Percentiles rank a stretch among this genome's conserved stretches.
These are phyloP conservation scores for Tamandua tetradactyla DNA, from an alignment of 2,797 vertebrate species.

Conservation along the genomic window DNA sequence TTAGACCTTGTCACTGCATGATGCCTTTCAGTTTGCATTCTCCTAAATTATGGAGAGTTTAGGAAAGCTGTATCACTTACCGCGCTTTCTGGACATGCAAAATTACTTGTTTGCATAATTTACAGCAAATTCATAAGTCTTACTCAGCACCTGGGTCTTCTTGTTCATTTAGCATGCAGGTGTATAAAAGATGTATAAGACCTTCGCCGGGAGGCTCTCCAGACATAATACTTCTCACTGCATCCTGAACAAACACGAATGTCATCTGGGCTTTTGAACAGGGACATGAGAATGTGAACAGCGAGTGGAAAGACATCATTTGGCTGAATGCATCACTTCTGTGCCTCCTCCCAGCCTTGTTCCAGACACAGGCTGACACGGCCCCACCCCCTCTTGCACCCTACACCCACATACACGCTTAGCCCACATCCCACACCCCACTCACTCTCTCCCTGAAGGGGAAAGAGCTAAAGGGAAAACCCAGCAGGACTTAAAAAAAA, in stretches of 20 bases:
- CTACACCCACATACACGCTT: background rate
- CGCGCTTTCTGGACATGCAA: constrained; percentile 71
- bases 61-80: constrained; percentile 54
- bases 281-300: background rate
- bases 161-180: constrained; percentile 73
- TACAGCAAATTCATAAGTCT: constrained; percentile 67
- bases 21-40: constrained; percentile 58
- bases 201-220: constrained; percentile 66
- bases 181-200: constrained; percentile 80
- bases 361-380: background rate
- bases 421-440: background rate
- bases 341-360: background rate
- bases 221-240: constrained; percentile 79
- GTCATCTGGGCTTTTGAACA: constrained; percentile 66
- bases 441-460: background rate
- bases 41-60: constrained; percentile 61
- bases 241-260: constrained; percentile 75
- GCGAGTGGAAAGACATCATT: constrained; percentile 54
- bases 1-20: background rate
- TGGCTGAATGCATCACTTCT: constrained; percentile 45
- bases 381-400: background rate
- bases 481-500: background rate
- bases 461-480: background rate
- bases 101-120: constrained; percentile 74
- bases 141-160: constrained; percentile 76